Base-by-base conservation (phyloP, 2,888 invertebrate species). In the Drosophila hawaiiensis region DNA sequence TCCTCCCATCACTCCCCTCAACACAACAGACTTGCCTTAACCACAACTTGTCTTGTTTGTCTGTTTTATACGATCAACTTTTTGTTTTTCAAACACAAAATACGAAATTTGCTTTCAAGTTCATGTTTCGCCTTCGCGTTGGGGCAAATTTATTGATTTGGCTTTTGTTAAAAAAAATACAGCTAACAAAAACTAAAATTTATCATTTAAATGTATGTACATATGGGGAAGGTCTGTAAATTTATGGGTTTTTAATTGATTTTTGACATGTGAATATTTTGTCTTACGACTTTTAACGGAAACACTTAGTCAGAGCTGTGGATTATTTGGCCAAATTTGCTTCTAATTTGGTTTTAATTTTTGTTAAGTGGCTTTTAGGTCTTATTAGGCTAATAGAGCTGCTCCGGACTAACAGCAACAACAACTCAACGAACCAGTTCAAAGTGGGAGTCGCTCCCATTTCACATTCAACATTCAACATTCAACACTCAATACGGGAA, bases 71-170 rank as follows among this genome's bases (percentile, higher is more conserved):
- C 65, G 25, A 52, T 7, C 6, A 63, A 25, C 54, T 55, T 66
- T 25, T 62, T 53, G 60, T 28, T 62, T 43, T 54, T 43, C 35
- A 54, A 70, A 47, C 12, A 47, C 65, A 67, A 59, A 53, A 47
- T 71, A 58, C 33, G 29, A 54, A 59, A 50, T 65, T 39, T n/a
- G 37, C 41, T 63, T 61, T 73, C 81, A 80, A 78, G 68, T 73
- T 73, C 81, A 64, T 12, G 52, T 68, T 71, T 73, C 41, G 56
- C 56, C 75, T 71, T 77, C 77, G 19, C 54, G 64, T 84, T 70
- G 68, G 68, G 47, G 43, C 56, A 78, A 67, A 58, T 59, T 76
- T 71, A 59, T 69, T 59, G 52, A 69, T 75, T 78, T 71, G 35
- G 28, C 39, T 58, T 63, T 63, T 68, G 52, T 69, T 77, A 39